A percentile compares a stretch with the other conserved stretches of the same genome.
These are phyloP conservation scores for Pseudococcus viburni DNA, from an alignment of 2,888 invertebrate genomes.

Conservation along the genomic window DNA sequence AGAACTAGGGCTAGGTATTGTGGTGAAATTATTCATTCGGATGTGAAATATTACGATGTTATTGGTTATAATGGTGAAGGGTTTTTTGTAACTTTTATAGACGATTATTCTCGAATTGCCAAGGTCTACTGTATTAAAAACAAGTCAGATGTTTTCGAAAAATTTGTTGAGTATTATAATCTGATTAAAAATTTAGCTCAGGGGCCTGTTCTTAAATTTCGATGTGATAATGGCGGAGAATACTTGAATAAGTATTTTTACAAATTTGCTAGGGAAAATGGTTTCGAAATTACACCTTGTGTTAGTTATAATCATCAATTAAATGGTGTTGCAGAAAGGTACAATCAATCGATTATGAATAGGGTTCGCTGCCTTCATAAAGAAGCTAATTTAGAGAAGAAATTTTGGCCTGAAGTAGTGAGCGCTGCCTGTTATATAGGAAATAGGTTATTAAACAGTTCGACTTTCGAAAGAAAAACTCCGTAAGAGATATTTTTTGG, in stretches of 20 bases:
- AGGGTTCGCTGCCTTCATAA: conserved; percentile 7
- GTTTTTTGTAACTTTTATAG: conserved; percentile 68
- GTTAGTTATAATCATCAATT: conserved; percentile 65
- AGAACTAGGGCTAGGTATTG: not conserved
- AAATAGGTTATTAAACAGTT: conserved; percentile 66
- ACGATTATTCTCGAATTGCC: conserved; percentile 68
- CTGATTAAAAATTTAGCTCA: conserved; percentile 65
- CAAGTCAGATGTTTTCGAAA: conserved; percentile 67
- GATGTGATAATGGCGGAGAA: conserved; percentile 67
- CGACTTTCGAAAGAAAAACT: conserved; percentile 68
- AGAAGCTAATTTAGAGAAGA: conserved; percentile 32
- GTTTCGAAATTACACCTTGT: conserved; percentile 67
- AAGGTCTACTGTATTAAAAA: conserved; percentile 68
- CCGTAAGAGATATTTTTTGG: conserved; percentile 69
- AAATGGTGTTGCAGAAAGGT: conserved; percentile 67
- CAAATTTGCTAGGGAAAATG: conserved; percentile 62
- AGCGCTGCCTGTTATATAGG: conserved; percentile 58
- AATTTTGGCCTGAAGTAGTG: conserved; percentile 65
- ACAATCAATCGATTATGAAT: conserved; percentile 61
- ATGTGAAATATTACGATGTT: conserved; percentile 54
- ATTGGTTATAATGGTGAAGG: conserved; percentile 67
- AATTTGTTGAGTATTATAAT: conserved; percentile 67
- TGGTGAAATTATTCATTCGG: conserved; percentile 53
- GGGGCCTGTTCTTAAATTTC: conserved; percentile 65
- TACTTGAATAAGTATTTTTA: conserved; percentile 67